These are phyloP conservation scores for Drosophila eugracilis DNA, from an alignment of 1,140 invertebrate species.

Conservation along the genomic window DNA sequence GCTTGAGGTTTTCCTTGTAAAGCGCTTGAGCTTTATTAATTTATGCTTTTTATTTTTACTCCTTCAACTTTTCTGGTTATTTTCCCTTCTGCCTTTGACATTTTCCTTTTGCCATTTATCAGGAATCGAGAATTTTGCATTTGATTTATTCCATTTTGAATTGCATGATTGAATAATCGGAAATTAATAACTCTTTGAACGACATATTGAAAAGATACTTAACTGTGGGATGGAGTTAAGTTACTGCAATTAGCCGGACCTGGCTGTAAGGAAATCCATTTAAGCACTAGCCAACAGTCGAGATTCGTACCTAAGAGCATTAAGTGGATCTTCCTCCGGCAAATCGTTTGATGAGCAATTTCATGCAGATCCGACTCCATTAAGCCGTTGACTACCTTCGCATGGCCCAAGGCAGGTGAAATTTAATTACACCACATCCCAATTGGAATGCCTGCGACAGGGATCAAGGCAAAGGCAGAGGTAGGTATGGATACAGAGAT, in stretches of 20 bases:
- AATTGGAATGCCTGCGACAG: slow-evolving; percentile 33
- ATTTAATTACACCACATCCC: slow-evolving; percentile 68
- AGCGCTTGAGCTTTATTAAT: slow-evolving; percentile 45
- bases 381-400: slow-evolving; percentile 36
- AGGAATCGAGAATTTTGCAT: not conserved
- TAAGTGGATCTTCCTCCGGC: slow-evolving; percentile 21
- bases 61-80: slow-evolving; percentile 9
- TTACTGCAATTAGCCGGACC: slow-evolving; percentile 31
- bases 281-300: slow-evolving; percentile 8
- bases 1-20: slow-evolving; percentile 2
- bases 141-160: slow-evolving; percentile 9
- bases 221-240: not conserved
- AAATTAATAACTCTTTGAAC: slow-evolving; percentile 25
- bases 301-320: slow-evolving; percentile 25
- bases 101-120: slow-evolving; percentile 2
- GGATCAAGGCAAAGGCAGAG: not conserved
- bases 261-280: slow-evolving; percentile 27
- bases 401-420: slow-evolving; percentile 43
- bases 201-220: not conserved
- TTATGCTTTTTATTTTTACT: slow-evolving; percentile 36
- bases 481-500: not conserved
- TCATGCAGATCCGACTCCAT: slow-evolving; percentile 61
- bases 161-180: slow-evolving; percentile 33
- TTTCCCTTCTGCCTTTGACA: slow-evolving; percentile 4
- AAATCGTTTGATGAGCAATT: slow-evolving; percentile 56